Conservation (phyloP, 2,113 vertebrate species). For the Poicephalus gulielmi region DNA sequence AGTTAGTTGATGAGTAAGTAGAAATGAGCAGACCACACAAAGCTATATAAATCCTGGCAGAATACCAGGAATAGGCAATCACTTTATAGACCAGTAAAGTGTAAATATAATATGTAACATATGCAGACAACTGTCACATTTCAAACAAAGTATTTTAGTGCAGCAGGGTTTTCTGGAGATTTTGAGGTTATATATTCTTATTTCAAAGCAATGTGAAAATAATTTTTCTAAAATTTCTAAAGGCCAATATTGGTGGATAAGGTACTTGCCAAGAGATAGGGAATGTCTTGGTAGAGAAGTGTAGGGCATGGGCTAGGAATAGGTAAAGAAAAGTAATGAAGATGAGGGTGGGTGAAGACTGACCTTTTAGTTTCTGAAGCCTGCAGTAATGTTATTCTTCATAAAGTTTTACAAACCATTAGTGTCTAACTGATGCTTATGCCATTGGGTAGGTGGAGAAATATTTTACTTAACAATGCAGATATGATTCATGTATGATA, state of each 20-base stretch:
- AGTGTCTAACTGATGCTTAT: not conserved
- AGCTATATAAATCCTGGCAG: not conserved
- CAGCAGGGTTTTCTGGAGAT: not conserved
- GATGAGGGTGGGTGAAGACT: not conserved
- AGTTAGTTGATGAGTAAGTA: not conserved
- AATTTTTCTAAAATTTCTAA: not conserved
- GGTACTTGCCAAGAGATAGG: not conserved
- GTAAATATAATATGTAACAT: not conserved
- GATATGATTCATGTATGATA: not conserved
- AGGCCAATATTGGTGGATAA: not conserved
- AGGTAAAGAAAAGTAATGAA: not conserved
- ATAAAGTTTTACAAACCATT: conserved; percentile 15
- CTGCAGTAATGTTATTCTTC: not conserved
- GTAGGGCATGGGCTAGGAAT: not conserved
- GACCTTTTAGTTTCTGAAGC: not conserved
- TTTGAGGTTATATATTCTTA: not conserved
- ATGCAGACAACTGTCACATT: not conserved
- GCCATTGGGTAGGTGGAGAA: not conserved
- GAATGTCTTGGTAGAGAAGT: not conserved
- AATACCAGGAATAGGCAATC: not conserved
- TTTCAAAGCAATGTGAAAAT: not conserved
- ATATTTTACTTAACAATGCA: not conserved
- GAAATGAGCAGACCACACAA: not conserved
- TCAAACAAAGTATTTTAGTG: not conserved
- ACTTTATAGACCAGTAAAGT: not conserved